These are phyloP conservation scores for Agrotis exclamationis DNA, from an alignment of 2,888 invertebrate genomes.

Conservation along the genomic window DNA sequence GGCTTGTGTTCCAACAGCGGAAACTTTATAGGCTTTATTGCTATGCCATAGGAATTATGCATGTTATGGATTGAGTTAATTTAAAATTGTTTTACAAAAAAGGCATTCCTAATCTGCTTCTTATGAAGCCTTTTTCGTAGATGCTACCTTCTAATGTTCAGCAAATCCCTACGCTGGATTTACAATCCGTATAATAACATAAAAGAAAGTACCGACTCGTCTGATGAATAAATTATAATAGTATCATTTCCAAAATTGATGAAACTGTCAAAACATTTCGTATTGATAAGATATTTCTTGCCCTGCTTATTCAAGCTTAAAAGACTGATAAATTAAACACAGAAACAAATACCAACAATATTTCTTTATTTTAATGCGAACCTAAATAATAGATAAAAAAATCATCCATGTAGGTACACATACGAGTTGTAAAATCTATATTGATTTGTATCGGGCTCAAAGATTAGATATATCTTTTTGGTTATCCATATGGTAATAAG, in stretches of 20 bases:
- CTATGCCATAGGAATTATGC: no score
- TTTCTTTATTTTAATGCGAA: constrained; percentile 2
- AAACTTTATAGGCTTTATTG: no score
- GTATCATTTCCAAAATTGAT: background rate
- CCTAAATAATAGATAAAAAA: constrained; percentile 38
- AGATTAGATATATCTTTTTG: constrained; percentile 53
- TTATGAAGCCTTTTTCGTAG: background rate
- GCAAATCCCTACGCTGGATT: background rate
- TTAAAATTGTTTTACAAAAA: background rate
- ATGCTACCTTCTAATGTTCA: background rate
- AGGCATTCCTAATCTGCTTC: background rate
- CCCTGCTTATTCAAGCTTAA: constrained; percentile 6
- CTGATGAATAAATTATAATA: background rate
- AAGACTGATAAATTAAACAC: background rate
- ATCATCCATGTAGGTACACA: constrained; percentile 4
- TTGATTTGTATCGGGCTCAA: constrained; percentile 53
- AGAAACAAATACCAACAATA: background rate
- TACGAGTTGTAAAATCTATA: constrained; percentile 42
- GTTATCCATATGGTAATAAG: constrained; percentile 29
- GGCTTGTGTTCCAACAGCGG: no score
- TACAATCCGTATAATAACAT: background rate
- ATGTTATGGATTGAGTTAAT: no score
- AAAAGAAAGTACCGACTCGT: background rate
- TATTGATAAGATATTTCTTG: constrained; percentile 7
- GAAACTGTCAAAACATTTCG: background rate